phyloP scores from a whole-genome alignment of 2,888 invertebrate genomes.

The Conomelus anceps region DNA sequence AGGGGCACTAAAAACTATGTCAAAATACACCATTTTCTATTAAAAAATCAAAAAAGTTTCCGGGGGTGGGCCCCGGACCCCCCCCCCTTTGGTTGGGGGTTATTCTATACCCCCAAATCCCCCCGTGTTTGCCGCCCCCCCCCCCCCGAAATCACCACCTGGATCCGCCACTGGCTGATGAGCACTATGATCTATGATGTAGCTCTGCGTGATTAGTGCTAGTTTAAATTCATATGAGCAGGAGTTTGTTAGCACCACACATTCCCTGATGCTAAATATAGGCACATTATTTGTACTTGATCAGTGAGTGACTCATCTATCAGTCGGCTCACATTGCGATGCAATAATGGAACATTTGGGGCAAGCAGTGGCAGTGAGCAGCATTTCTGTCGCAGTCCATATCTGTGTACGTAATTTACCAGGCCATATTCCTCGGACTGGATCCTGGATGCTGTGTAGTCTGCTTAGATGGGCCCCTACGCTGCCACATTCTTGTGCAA shows the following conservation, averaged over 20 bases:
- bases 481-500: slow-evolving; percentile 5
- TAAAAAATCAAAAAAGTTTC: too few relatives aligned
- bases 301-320: neutral
- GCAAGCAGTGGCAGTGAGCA: neutral
- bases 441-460: neutral
- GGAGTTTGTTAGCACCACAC: neutral
- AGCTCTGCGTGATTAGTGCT: too few relatives aligned
- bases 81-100: too few relatives aligned
- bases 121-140: too few relatives aligned
- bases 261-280: neutral
- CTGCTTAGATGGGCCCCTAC: neutral
- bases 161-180: too few relatives aligned
- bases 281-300: neutral
- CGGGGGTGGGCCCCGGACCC: too few relatives aligned
- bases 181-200: too few relatives aligned
- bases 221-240: neutral
- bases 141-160: too few relatives aligned
- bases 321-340: neutral
- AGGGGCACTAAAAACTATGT: too few relatives aligned
- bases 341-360: neutral
- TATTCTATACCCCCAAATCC: too few relatives aligned
- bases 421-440: neutral
- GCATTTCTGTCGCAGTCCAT: neutral
- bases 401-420: neutral
- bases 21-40: too few relatives aligned